Base-by-base conservation (phyloP, 1,140 invertebrate genomes). In the Saccostrea echinata region DNA sequence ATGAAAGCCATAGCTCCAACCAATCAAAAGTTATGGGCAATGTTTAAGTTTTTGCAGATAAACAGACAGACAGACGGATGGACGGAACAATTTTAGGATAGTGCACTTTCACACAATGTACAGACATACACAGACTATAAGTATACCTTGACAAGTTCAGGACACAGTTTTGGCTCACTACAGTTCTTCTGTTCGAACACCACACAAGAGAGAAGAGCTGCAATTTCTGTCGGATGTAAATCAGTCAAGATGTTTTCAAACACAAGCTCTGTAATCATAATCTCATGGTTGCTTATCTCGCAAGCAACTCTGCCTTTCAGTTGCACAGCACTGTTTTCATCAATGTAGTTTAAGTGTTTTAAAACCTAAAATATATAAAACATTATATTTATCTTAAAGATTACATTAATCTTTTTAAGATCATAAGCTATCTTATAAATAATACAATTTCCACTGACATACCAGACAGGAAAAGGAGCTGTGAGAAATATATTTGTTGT, bases 231-330 rank as follows among this genome's bases (percentile, higher is more conserved):
- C 0, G 98, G 97, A 91, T 97, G 96, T 64, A 98, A 96, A 92
- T 98, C 96, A 0, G 97, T 97, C 82, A 99, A 96, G 84, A 98
- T 96, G 95, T 99, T 99, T 88, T 98, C 96, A 87, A 99, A 97
- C n/a, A 99, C 97, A 2, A 99, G 95, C 95, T 99, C 99, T 0
- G 98, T 99, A 80, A 99, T 97, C 30, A 99, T 96, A 3, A 99
- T 95, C 94, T 99, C 99, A 86, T 97, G 96, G 87, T 97, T 98
- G 24, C 98, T 98, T 97, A 99, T 99, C 94, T 98, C 97, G 93
- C 98, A 98, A 4, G 98, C 99, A 12, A 99, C 98, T 88, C 97
- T 96, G 16, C 98, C 98, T 96, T 99, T 99, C 57, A 98, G 93
- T 85, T 97, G 96, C 27, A 96, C 96, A 96, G 97, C 95, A 96